Evolutionary conservation across 1,140 invertebrate genomes (phyloP), one percentile per base, ranked within the genome.

Genomic region (Nebria ingens): DNA sequence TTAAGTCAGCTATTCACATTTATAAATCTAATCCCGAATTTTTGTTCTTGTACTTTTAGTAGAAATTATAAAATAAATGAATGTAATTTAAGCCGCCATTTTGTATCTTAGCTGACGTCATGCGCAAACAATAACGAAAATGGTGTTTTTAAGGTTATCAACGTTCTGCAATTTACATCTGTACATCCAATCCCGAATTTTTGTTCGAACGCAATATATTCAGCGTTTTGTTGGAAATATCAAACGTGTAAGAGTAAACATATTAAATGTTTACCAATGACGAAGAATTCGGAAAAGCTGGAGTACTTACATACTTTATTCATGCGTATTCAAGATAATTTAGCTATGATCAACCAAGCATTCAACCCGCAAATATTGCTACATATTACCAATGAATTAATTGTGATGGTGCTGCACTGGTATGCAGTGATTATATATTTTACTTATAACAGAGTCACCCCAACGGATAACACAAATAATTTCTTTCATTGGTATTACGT

Each of bases 371-470:
- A 65, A 42, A 59, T 68, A 17, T 51, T 68, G 19, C 53, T 62
- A 4, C 62, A 66, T 51, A 62, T 58, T 13, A 55, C 61, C 17
- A 58, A 65, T 9, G 67, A 67, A 54, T 54, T 68, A 13, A 59
- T 57, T 1, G 60, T 66, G 2, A 51, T 67, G 12, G 63, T 68
- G 19, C 61, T 68, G 2, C 62, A 66, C 51, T 66, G 64, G 65
- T 68, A 68, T 51, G 61, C 64, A 1, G 67, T 67, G 2, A 63
- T 68, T 17, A 62, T 64, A 17, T 64, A 62, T 38, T 52, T 66
- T 29, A 64, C 62, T 2, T 66, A 62, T 40, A 54, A 45, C 22
- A 45, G 58, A 2, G 29, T 58, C 19, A 51, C 56, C 2, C 56
- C 64, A 2, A 40, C 51, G 11, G 61, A 61, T 42, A 58, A 54